Evolutionary conservation across 2,888 invertebrate genomes (phyloP).

Genomic region (Campopleginae sp.): DNA sequence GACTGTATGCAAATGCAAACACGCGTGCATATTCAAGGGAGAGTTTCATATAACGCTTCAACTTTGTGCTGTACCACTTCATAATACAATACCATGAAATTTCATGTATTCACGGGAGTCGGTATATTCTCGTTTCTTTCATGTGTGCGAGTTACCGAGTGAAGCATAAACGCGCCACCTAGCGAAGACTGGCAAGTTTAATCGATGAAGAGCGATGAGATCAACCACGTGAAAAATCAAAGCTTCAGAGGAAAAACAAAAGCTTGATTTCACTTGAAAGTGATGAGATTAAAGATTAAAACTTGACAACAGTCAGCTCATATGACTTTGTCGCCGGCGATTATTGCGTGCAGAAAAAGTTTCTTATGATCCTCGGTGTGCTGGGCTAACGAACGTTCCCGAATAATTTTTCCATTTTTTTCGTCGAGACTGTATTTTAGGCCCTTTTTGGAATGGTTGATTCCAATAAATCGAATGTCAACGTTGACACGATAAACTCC

Average conservation of each 20-base stretch:
- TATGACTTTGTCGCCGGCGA: background rate
- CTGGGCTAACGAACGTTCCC: too few species aligned
- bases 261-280: conserved; percentile 41
- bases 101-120: conserved; percentile 25
- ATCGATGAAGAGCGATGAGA: conserved; percentile 57
- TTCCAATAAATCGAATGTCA: too few species aligned
- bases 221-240: conserved; percentile 43
- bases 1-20: background rate
- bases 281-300: background rate
- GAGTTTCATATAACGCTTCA: conserved; percentile 17
- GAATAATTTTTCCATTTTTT: too few species aligned
- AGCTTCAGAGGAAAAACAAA: conserved; percentile 38
- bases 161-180: conserved; percentile 12
- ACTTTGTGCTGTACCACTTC: conserved; percentile 23
- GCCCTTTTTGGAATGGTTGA: too few species aligned
- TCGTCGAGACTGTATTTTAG: too few species aligned
- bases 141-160: conserved; percentile 13
- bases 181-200: conserved; percentile 39
- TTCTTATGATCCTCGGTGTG: background rate
- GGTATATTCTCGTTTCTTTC: conserved; percentile 30
- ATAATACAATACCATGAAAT: conserved; percentile 36
- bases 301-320: background rate
- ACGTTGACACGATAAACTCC: too few species aligned
- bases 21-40: background rate
- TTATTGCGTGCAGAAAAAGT: background rate